Base-by-base conservation (phyloP, 2,888 invertebrate species). In the Corbicula japonica region DNA sequence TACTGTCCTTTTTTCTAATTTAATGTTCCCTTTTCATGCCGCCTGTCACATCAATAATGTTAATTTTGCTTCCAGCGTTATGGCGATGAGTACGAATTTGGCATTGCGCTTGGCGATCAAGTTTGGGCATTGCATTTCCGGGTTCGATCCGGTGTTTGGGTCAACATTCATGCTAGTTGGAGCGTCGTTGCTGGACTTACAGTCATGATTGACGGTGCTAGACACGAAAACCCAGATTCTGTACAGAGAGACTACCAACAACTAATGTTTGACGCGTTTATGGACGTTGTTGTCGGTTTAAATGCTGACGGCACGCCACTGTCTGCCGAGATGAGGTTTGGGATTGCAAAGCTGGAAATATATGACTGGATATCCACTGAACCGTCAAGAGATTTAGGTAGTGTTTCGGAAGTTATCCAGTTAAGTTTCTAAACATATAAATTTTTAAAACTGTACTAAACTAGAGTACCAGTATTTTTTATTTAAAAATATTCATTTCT, bases 41-140 rank as follows among this genome's bases (percentile, higher is more conserved):
- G n/a, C n/a, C n/a, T n/a, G n/a, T n/a, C n/a, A n/a, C n/a, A n/a
- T n/a, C n/a, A n/a, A n/a, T n/a, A n/a, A n/a, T n/a, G n/a, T n/a
- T n/a, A n/a, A n/a, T n/a, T n/a, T n/a, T n/a, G n/a, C n/a, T 69
- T 38, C 23, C 88, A 89, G 77, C 83, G 85, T 50, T 88, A 80
- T 61, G 91, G 90, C 1, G 84, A 89, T 74, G 91, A 92, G 76
- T 90, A 88, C 63, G 91, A 91, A 52, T 80, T 90, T 10, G 92
- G 91, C 0, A 88, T 92, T 5, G 81, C 89, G 4, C 56, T 69
- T 26, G 84, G 74, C 2, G 81, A 77, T 18, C 65, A 68, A 5
- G 35, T 78, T 1, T 92, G 92, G 92, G 68, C 61, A 10, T 86
- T 82, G 0, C 74, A 50, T 23, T 84, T 92, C 69, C 75, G 84